phyloP scores from a whole-genome alignment of 2,113 vertebrate species.

The Misgurnus mizolepis region DNA sequence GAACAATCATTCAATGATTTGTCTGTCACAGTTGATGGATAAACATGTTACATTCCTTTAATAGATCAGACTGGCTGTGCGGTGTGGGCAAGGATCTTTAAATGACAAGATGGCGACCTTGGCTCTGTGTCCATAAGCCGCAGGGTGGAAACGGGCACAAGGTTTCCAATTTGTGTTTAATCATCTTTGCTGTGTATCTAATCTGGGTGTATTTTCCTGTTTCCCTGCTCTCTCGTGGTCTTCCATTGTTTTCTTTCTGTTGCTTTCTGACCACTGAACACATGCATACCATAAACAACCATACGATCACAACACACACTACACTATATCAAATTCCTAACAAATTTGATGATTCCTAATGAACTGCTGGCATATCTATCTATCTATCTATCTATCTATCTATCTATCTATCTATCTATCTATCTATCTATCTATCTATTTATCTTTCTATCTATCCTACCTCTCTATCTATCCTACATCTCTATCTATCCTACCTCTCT shows the following conservation, averaged over 20 bases:
- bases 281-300: slow-evolving; percentile 27
- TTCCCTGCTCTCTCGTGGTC: slow-evolving; percentile 46
- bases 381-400: slow-evolving; percentile 35
- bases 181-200: slow-evolving; percentile 61
- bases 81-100: slow-evolving; percentile 57
- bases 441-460: slow-evolving; percentile 1
- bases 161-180: slow-evolving; percentile 63
- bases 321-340: slow-evolving; percentile 61
- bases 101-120: slow-evolving; percentile 53
- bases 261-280: slow-evolving; percentile 31
- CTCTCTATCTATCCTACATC: slow-evolving; percentile 32
- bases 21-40: background rate
- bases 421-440: slow-evolving; percentile 32
- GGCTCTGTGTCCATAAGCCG: background rate
- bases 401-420: slow-evolving; percentile 21
- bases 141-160: background rate
- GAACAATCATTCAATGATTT: background rate
- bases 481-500: slow-evolving; percentile 27
- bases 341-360: slow-evolving; percentile 58
- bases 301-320: slow-evolving; percentile 42
- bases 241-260: slow-evolving; percentile 49
- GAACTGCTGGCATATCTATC: slow-evolving; percentile 20
- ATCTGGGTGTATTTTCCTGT: slow-evolving; percentile 52
- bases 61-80: background rate
- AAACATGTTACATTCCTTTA: slow-evolving; percentile 7